Evolutionary conservation across 1,140 invertebrate genomes (phyloP), one percentile per base, ranked within the genome.

Genomic region (Contarinia nasturtii): DNA sequence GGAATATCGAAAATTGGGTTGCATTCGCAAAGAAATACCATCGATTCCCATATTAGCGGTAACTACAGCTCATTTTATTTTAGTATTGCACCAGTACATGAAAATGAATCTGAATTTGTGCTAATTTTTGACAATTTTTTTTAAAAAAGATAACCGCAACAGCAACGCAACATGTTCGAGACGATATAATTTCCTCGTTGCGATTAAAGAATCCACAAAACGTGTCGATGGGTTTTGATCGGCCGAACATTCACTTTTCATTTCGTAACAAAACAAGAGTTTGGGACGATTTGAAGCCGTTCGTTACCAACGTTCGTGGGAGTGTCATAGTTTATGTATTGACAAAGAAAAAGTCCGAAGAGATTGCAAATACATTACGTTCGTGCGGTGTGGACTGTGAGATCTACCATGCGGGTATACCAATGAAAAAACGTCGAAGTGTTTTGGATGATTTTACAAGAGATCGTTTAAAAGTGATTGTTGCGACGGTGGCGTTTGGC

Each of bases 401-500:
- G 12, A 60, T 73, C 14, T 81, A 80, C 63, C 78, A 82, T 61
- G 72, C 73, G 33, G 73, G 72, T 46, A 54, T 76, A 36, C 59
- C 66, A 49, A 54, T 60, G 45, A 64, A 63, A 48, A 55, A 59
- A 49, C 68, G 70, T 47, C 72, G 70, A 51, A 51, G 56, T 33
- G 61, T 73, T 46, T 79, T 82, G 57, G 67, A 75, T 55, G 57
- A 70, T 33, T 84, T 82, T 68, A 69, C 75, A 2, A 65, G 59
- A 46, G 78, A 82, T 57, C 62, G 68, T 52, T 61, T 76, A 27
- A 63, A 80, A 62, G 73, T 86, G 19, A 78, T 91, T 46, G 81
- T 87, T n/a, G 87, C 88, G 14, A 92, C 87, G 10, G 77, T 87
- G 51, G 88, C 87, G 38, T 92, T 91, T 71, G 88, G 87, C 37